Evolutionary conservation across 2,113 vertebrate genomes (phyloP), one percentile per base, ranked within the genome.

Genomic region (Murina feae): DNA sequence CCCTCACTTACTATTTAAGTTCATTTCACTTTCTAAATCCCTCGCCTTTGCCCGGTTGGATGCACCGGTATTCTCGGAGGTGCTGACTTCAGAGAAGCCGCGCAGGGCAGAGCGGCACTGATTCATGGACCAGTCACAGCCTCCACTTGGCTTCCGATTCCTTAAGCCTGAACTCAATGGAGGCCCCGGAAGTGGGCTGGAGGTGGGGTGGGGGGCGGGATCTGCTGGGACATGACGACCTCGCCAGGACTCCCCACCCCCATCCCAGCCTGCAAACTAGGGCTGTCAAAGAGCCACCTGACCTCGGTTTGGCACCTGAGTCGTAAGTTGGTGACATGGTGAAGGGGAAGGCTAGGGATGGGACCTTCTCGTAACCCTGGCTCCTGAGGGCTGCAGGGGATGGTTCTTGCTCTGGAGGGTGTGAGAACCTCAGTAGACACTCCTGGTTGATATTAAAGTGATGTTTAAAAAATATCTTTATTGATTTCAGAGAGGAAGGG

Each of bases 141-240:
- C 55, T 79, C 10, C 0, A 8, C 60, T 72, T 30, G 44, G 49
- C 85, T 86, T 79, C 9, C 2, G 66, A 71, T 75, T 44, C 75
- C 60, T 47, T 23, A 35, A 12, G 51, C 14, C 9, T 39, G n/a
- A 18, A 30, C 75, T 92, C 39, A 6, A 55, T 12, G 32, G 65
- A 23, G 68, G 35, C 28, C 9, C 9, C n/a, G 65, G 92, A 78
- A 66, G 84, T 28, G 75, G 49, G 23, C 28, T 35, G 12, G 32
- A 21, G 55, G n/a, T 49, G 60, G 30, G 60, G 53, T 60, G 65
- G 71, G 79, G 66, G 76, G 47, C 0, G 2, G 35, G 76, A 20
- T 16, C 18, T 23, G n/a, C n/a, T 18, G 0, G 2, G 4, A 44
- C n/a, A 7, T 6, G 25, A 2, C 71, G 4, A 2, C 49, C 21